phyloP scores from a whole-genome alignment of 1,140 invertebrate species.

The Caenorhabditis briggsae region DNA sequence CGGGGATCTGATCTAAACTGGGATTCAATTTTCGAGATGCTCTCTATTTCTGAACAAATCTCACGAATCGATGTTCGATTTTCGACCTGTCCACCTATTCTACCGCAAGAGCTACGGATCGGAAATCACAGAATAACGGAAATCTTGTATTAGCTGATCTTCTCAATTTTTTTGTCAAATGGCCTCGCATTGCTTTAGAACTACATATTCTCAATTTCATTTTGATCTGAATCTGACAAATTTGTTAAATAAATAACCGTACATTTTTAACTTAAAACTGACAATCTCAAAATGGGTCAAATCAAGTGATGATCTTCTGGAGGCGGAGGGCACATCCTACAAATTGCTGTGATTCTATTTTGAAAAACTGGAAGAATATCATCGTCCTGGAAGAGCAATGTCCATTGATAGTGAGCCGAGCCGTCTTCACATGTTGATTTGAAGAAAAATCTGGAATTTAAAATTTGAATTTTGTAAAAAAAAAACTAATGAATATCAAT shows the following conservation, averaged over 20 bases:
- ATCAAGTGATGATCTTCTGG: slow-evolving; percentile 39
- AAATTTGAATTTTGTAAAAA: background rate
- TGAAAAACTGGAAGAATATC: slow-evolving; percentile 33
- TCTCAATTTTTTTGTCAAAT: background rate
- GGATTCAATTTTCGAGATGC: slow-evolving; percentile 13
- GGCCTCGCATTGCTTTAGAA: too few relatives aligned
- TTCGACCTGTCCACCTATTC: background rate
- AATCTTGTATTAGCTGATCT: background rate
- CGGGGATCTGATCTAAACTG: background rate
- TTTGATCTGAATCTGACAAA: background rate
- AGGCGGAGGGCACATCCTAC: slow-evolving; percentile 37
- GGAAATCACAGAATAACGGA: background rate
- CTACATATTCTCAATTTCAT: background rate
- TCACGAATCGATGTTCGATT: background rate
- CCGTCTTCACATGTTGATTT: slow-evolving; percentile 54
- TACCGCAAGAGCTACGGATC: background rate
- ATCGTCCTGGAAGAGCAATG: slow-evolving; percentile 27
- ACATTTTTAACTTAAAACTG: slow-evolving; percentile 18
- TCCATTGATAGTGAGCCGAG: slow-evolving; percentile 49
- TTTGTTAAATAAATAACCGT: slow-evolving; percentile 28
- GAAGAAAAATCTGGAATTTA: slow-evolving; percentile 15
- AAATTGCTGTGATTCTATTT: slow-evolving; percentile 34
- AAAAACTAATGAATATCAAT: too few relatives aligned
- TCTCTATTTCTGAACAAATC: background rate
- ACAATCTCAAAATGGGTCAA: background rate